Conservation (phyloP, 2,797 vertebrate genomes). For the Arvicola amphibius region DNA sequence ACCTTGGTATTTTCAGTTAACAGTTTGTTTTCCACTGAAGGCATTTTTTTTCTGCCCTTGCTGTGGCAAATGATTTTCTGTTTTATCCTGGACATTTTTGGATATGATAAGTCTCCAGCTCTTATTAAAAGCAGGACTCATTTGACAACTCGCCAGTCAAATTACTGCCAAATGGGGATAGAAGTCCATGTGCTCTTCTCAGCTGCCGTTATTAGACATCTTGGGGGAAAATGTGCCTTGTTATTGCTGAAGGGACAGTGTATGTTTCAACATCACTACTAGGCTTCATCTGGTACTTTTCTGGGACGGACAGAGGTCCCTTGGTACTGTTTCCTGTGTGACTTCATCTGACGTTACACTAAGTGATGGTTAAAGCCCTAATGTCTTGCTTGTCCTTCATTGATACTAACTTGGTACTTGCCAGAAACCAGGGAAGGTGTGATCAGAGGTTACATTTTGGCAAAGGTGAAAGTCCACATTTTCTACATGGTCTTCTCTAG, state of each 20-base stretch:
- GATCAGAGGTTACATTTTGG: slow-evolving; percentile 4
- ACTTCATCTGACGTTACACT: slow-evolving; percentile 7
- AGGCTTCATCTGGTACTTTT: slow-evolving; percentile 19
- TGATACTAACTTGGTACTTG: slow-evolving; percentile 16
- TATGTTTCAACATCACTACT: not conserved
- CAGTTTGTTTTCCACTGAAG: slow-evolving; percentile 35
- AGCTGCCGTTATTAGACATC: not conserved
- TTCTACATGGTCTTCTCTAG: not conserved
- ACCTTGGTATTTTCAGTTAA: slow-evolving; percentile 9
- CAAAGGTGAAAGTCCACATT: slow-evolving; percentile 41
- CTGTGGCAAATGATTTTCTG: slow-evolving; percentile 45
- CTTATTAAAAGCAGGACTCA: slow-evolving; percentile 11
- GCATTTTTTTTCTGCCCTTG: slow-evolving; percentile 40
- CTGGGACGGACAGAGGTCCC: not conserved
- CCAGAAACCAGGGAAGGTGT: not conserved
- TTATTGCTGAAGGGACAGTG: not conserved
- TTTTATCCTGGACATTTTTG: slow-evolving; percentile 32
- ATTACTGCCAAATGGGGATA: slow-evolving; percentile 43
- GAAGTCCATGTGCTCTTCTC: slow-evolving; percentile 38
- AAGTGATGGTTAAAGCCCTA: slow-evolving; percentile 1
- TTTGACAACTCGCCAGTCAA: slow-evolving; percentile 29
- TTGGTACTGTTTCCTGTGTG: slow-evolving; percentile 9
- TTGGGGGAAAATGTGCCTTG: slow-evolving; percentile 3
- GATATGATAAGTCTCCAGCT: slow-evolving; percentile 24
- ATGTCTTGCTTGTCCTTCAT: slow-evolving; percentile 34